Evolutionary conservation across 2,888 invertebrate species (phyloP), one percentile per base, ranked within the genome.

Genomic region (Elegia similella): DNA sequence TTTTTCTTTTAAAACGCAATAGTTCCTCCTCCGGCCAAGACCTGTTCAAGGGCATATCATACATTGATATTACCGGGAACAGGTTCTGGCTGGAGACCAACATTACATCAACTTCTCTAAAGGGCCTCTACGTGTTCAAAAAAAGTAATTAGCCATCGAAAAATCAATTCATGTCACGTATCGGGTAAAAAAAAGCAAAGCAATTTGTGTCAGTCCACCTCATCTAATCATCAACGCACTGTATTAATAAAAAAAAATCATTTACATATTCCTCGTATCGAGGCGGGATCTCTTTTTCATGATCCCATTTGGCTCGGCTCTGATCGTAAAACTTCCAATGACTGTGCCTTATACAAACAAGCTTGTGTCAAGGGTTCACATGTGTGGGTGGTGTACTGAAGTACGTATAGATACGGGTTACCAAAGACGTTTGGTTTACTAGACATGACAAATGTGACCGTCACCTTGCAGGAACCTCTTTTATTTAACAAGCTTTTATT

Each of bases 241-340:
- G 69, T 67, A 68, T 67, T 69, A 65, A 68, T 67, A 71, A 70
- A 76, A 78, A 78, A 77, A 78, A 77, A 73, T 60, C 63, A 80
- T 82, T 82, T 79, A 75, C 81, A 80, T 82, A 79, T 73, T 70
- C 74, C 62, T 68, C 71, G 68, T 75, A 78, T 76, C 73, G 72
- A 47, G 66, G 56, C 61, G 62, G 64, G 68, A 83, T 82, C 75
- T 76, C 78, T 72, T 80, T 83, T 84, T 82, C 84, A 83, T 82
- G 79, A 74, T 70, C 72, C 76, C 76, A 82, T 85, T 86, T 84
- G 84, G 84, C 81, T 83, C 72, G 76, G 75, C 75, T 70, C 63
- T 71, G 75, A 47, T 55, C 55, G 55, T 55, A 55, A 55, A 55
- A 55, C 47, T 17, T 38, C 23, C 55, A 47, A 38, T 54, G 55